Percentiles rank a stretch among this genome's conserved stretches.
Evolutionary conservation across 2,888 invertebrate genomes (phyloP).

Genomic region (Amiota minor): DNA sequence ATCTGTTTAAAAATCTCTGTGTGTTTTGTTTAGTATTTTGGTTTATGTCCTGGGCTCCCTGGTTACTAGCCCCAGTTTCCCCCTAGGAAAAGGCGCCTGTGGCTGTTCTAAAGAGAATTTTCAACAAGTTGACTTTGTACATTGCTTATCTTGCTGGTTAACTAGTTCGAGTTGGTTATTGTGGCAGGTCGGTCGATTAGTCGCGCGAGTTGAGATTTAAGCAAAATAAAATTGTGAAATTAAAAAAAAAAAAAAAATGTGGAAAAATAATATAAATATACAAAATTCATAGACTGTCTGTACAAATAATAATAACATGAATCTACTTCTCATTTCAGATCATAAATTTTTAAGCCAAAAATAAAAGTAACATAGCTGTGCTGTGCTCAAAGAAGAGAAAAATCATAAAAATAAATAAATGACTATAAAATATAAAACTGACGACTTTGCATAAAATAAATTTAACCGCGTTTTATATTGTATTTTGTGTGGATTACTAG

Average conservation of each 20-base stretch:
- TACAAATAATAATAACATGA: no score
- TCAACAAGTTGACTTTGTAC: constrained; percentile 19
- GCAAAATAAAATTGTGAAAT: no score
- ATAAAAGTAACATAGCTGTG: not conserved
- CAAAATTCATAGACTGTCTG: no score
- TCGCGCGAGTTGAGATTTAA: not conserved
- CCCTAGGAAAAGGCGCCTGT: no score
- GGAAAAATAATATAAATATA: no score
- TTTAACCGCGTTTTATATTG: not conserved
- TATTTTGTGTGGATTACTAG: not conserved
- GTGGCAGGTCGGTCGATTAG: constrained; percentile 67
- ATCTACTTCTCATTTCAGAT: no score
- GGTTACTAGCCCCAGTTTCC: no score
- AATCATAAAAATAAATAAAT: not conserved
- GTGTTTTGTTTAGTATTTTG: no score
- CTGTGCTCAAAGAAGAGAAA: constrained; percentile 24
- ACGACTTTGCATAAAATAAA: not conserved
- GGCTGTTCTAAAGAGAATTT: not conserved
- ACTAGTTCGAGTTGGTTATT: constrained; percentile 70
- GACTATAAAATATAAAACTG: not conserved
- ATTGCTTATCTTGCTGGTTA: constrained; percentile 33
- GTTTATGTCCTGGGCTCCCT: no score
- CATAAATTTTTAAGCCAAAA: no score
- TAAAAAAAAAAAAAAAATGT: no score
- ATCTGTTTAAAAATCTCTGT: no score